phyloP scores from a whole-genome alignment of 2,888 invertebrate species.

The Cheilosia vulpina region DNA sequence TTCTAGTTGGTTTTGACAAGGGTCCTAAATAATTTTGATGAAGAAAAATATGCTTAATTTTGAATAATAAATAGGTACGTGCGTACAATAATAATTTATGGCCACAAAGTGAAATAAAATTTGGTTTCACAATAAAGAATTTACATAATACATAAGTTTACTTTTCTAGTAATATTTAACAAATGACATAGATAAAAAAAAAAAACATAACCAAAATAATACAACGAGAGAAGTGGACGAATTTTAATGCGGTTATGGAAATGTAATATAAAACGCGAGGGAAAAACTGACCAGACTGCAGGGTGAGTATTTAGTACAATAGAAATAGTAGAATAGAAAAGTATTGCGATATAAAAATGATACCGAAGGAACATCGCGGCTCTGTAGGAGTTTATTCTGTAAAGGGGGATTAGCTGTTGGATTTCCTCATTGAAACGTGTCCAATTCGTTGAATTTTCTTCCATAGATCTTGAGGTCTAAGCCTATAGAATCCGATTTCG shows the following conservation, averaged over 20 bases:
- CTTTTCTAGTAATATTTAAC: conserved; percentile 5
- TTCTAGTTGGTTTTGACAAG: conserved; percentile 19
- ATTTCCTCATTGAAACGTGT: no score
- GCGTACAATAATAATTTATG: conserved; percentile 57
- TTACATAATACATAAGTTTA: not conserved
- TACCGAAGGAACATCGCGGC: no score
- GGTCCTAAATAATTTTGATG: conserved; percentile 16
- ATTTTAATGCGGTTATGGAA: not conserved
- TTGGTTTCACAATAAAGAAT: conserved; percentile 23
- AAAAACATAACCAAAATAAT: conserved; percentile 52
- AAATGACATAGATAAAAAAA: conserved; percentile 53
- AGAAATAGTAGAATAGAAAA: not conserved
- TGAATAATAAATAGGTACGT: conserved; percentile 39
- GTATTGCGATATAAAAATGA: not conserved
- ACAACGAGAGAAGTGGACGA: conserved; percentile 41
- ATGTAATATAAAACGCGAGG: not conserved
- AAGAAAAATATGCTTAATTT: conserved; percentile 19
- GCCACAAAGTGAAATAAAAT: conserved; percentile 51
- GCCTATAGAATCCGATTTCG: no score
- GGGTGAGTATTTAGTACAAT: not conserved
- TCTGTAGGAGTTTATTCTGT: no score
- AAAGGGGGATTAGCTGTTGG: no score
- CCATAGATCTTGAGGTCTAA: no score
- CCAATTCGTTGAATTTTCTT: no score
- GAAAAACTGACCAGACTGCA: not conserved